Evolutionary conservation across 1,140 invertebrate species (phyloP).

Genomic region (Theocolax elegans): DNA sequence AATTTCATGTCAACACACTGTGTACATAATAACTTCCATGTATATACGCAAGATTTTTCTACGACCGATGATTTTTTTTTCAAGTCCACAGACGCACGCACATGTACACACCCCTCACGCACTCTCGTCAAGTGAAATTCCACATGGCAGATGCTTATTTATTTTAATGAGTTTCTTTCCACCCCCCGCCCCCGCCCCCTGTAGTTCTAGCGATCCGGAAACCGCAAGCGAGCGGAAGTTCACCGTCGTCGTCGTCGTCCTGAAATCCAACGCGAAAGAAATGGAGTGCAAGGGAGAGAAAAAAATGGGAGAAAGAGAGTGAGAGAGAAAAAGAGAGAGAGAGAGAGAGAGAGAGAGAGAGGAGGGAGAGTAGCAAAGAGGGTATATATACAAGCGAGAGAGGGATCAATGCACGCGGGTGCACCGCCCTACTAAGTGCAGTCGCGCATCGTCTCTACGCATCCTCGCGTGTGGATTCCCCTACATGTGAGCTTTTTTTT

Average conservation of each 20-base stretch:
- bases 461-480: conserved; percentile 53
- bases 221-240: conserved; percentile 27
- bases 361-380: conserved; percentile 31
- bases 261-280: neutral
- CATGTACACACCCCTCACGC: no score
- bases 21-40: no score
- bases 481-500: neutral
- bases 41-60: no score
- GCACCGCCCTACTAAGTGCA: conserved; percentile 62
- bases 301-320: conserved; percentile 31
- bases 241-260: no score
- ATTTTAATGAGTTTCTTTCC: conserved; percentile 63
- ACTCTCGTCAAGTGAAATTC: neutral
- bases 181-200: conserved; percentile 45
- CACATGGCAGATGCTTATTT: conserved; percentile 53
- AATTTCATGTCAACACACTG: no score
- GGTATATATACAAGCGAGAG: conserved; percentile 55
- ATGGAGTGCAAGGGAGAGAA: conserved; percentile 48
- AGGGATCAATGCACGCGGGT: conserved; percentile 65
- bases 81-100: no score
- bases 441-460: conserved; percentile 56
- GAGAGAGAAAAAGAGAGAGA: conserved; percentile 32
- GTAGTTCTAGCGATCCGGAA: conserved; percentile 15
- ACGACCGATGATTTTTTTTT: no score
- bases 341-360: conserved; percentile 37